Percentiles rank a stretch among this genome's conserved stretches.
Conservation (phyloP, 2,113 vertebrate species). For the Redunca redunca region DNA sequence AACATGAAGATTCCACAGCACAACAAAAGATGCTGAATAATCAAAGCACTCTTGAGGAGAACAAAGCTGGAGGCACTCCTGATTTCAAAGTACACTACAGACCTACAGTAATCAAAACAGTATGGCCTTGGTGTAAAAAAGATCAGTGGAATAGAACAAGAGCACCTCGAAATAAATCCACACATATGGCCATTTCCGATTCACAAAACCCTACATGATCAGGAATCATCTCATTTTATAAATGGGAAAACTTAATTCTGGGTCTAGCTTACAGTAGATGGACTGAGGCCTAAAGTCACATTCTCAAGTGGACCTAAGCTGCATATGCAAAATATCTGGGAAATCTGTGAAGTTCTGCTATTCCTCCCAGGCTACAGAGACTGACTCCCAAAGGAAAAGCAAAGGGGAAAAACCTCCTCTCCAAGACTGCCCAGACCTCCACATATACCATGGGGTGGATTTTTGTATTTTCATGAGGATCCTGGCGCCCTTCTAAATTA, state of each 20-base stretch:
- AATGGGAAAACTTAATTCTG: not conserved
- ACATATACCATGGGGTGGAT: not conserved
- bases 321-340: not conserved
- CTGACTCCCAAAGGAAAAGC: not conserved
- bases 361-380: not conserved
- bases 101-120: not conserved
- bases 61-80: not conserved
- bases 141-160: not conserved
- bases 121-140: not conserved
- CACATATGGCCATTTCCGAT: not conserved
- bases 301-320: not conserved
- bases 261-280: not conserved
- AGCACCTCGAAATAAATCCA: not conserved
- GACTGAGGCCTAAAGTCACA: not conserved
- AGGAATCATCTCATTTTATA: not conserved
- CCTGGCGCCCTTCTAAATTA: not conserved
- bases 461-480: not conserved
- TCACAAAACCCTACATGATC: not conserved
- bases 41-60: not conserved
- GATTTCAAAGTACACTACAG: not conserved
- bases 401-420: not conserved
- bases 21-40: not conserved
- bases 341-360: not conserved
- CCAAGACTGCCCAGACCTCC: not conserved
- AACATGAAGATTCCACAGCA: not conserved